phyloP scores from a whole-genome alignment of 2,888 invertebrate genomes.

The Drosophila leonis region DNA sequence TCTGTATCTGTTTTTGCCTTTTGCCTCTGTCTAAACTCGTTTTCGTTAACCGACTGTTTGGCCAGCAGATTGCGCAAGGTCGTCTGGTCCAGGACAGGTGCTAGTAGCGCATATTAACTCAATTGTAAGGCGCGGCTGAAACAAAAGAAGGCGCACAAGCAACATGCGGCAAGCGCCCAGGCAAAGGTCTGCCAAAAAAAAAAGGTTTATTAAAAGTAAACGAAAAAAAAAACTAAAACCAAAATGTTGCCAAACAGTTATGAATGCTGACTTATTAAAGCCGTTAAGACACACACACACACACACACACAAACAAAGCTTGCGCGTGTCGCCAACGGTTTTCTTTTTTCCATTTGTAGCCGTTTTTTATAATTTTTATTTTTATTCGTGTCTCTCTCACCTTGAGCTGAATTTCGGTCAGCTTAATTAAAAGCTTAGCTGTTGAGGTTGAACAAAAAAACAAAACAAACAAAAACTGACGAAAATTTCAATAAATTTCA shows the following conservation, averaged over 20 bases:
- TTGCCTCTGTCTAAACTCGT: conserved; percentile 56
- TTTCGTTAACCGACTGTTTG: conserved; percentile 47
- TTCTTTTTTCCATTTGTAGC: conserved; percentile 52
- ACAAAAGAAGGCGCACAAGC: conserved; percentile 8
- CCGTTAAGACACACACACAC: conserved; percentile 49
- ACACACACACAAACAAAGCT: conserved; percentile 2
- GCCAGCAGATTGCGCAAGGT: conserved; percentile 78
- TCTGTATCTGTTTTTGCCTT: conserved; percentile 16
- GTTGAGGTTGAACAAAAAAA: conserved; percentile 13
- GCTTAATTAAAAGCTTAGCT: conserved; percentile 70
- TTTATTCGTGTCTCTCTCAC: conserved; percentile 56
- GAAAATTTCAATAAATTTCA: conserved; percentile 67
- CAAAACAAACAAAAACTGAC: conserved; percentile 12
- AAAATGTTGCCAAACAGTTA: conserved; percentile 67
- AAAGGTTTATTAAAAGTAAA: conserved; percentile 29
- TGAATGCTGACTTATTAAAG: conserved; percentile 55
- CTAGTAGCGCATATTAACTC: conserved; percentile 37
- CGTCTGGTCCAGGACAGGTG: conserved; percentile 80
- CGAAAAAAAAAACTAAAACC: conserved; percentile 42
- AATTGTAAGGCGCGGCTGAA: conserved; percentile 55
- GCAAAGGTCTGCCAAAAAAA: conserved; percentile 15
- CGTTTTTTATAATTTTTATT: conserved; percentile 26
- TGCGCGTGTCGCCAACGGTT: conserved; percentile 62
- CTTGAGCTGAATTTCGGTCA: conserved; percentile 81
- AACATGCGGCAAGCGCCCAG: conserved; percentile 13